A percentile compares a stretch with the other conserved stretches of the same genome.
These are phyloP conservation scores for Myxocyprinus asiaticus DNA, from an alignment of 2,113 vertebrate genomes.

Conservation along the genomic window DNA sequence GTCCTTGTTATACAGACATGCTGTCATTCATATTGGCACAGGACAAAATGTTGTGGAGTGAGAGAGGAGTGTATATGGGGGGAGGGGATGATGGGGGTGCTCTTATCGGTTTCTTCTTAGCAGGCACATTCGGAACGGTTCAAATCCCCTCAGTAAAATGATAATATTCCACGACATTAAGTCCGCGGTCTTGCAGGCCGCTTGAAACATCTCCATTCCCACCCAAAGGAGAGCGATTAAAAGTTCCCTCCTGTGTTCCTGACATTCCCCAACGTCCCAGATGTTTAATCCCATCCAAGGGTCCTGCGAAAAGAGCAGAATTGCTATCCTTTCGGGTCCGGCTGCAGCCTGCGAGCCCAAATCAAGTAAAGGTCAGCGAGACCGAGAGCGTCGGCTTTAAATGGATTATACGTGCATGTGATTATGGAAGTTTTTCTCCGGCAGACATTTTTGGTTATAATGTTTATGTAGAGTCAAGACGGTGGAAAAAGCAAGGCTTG, in stretches of 20 bases:
- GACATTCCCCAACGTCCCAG: conserved; percentile 14
- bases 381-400: conserved; percentile 42
- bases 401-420: conserved; percentile 46
- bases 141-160: conserved; percentile 6
- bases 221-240: background rate
- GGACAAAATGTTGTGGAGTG: background rate
- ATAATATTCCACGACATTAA: background rate
- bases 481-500: conserved; percentile 29
- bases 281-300: conserved; percentile 38
- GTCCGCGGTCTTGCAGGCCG: conserved; percentile 23
- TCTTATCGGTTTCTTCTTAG: conserved; percentile 51
- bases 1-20: conserved; percentile 39
- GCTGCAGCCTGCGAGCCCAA: conserved; percentile 16
- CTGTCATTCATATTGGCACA: conserved; percentile 48
- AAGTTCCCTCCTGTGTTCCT: conserved; percentile 6
- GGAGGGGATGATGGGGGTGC: background rate
- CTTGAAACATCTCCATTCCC: conserved; percentile 11
- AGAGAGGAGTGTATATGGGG: too few species aligned
- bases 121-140: too few species aligned
- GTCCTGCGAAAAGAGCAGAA: conserved; percentile 5
- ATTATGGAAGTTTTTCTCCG: conserved; percentile 9
- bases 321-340: conserved; percentile 31
- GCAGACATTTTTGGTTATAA: conserved; percentile 32
- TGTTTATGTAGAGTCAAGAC: conserved; percentile 14
- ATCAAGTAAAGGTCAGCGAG: conserved; percentile 52